Base-by-base conservation (phyloP, 2,797 vertebrate species). In the Syngnathus acus region DNA sequence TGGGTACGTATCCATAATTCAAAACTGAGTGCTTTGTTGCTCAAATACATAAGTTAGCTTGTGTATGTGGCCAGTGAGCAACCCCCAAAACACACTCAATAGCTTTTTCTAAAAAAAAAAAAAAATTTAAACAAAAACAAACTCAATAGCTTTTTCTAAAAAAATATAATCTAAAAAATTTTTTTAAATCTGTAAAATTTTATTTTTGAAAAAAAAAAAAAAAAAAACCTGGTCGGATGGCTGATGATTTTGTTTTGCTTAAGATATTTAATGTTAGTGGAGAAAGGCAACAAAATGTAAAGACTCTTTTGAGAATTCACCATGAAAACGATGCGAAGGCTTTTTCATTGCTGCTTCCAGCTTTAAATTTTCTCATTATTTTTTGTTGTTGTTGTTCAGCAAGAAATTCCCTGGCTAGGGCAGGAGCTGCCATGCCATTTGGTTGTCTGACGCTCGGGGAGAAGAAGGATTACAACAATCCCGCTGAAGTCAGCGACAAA, bases 381-480 rank as follows among this genome's bases (percentile, higher is more conserved):
- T 19, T 3, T 23, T 45, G 21, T 45, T 14, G 6, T 8, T 60
- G 16, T 61, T n/a, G 6, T 62, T 45, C 42, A 32, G 21, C 42
- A 45, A n/a, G 21, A 8, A 14, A 26, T 66, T 81, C 78, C 83
- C 76, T 68, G 77, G 76, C 79, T 65, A 86, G 84, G 83, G 84
- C 77, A 82, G 75, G 73, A 84, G 86, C 81, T 93, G 95, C 93
- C 89, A 99, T 99, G 97, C 95, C 96, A 89, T 99, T 99, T 95
- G 95, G 97, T 90, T 99, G 97, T 86, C 93, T 99, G 88, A 98
- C 95, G 59, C 92, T 98, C 76, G 95, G 96, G 58, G 94, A 97
- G 86, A 98, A 97, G 91, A 98, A 99, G 93, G 96, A 99, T 92
- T 99, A 99, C 84, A 98, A 94, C 89, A 96, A 93, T 86, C 95